phyloP scores from a whole-genome alignment of 2,888 invertebrate genomes.

The Brachylomia viminalis region DNA sequence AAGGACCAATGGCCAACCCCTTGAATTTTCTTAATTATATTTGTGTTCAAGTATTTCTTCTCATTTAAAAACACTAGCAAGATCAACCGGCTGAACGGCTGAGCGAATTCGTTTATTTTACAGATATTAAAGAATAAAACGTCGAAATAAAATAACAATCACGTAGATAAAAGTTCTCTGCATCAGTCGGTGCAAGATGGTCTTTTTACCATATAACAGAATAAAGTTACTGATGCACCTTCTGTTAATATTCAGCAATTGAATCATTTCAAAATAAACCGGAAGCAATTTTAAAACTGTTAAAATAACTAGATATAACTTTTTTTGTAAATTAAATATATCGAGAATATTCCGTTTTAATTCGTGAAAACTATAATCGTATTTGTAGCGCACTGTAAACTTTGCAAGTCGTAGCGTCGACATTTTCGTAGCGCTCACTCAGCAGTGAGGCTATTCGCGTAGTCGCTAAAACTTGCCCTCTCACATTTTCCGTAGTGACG shows the following conservation, averaged over 20 bases:
- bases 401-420: conserved; percentile 26
- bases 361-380: not conserved
- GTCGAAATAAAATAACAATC: not conserved
- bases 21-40: not conserved
- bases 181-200: not conserved
- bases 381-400: conserved; percentile 19
- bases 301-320: not conserved
- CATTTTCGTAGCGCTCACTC: conserved; percentile 41
- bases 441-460: conserved; percentile 31
- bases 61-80: not conserved
- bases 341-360: not conserved
- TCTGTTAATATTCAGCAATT: not conserved
- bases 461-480: conserved; percentile 58
- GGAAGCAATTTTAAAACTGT: too few species aligned
- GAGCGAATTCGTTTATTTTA: not conserved
- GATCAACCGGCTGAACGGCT: not conserved
- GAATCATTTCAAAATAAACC: not conserved
- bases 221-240: too few species aligned
- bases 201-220: not conserved
- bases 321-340: too few species aligned
- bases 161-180: not conserved
- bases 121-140: not conserved
- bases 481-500: conserved; percentile 77
- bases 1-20: not conserved
- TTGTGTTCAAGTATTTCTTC: not conserved